Evolutionary conservation across 2,113 vertebrate species (phyloP).

Genomic region (Cinclus mexicanus): DNA sequence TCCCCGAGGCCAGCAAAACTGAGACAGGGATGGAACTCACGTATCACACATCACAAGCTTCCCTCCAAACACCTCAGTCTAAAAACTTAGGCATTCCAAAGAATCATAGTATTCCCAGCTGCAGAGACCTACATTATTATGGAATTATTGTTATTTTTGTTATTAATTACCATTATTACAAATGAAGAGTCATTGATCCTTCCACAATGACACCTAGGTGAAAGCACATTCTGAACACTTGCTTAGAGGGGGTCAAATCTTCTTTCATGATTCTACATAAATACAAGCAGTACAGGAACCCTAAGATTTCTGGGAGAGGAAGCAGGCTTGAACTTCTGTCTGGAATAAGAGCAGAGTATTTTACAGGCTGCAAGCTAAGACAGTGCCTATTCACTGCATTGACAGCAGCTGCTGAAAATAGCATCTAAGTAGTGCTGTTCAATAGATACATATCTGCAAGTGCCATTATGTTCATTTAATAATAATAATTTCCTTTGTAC

Average conservation of each 20-base stretch:
- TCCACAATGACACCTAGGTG: background rate
- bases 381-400: background rate
- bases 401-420: background rate
- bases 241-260: background rate
- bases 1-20: fast-evolving
- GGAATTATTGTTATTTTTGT: background rate
- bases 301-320: background rate
- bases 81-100: background rate
- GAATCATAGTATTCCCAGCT: background rate
- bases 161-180: background rate
- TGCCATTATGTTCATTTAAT: background rate
- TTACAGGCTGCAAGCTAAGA: background rate
- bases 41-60: background rate
- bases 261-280: background rate
- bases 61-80: background rate
- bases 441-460: background rate
- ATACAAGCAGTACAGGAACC: background rate
- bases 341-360: background rate
- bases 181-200: background rate
- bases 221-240: background rate
- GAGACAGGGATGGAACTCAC: background rate
- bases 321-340: background rate
- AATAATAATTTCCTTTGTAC: background rate
- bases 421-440: background rate
- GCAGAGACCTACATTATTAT: background rate